phyloP scores from a whole-genome alignment of 2,797 vertebrate genomes.

The Anas bernieri region DNA sequence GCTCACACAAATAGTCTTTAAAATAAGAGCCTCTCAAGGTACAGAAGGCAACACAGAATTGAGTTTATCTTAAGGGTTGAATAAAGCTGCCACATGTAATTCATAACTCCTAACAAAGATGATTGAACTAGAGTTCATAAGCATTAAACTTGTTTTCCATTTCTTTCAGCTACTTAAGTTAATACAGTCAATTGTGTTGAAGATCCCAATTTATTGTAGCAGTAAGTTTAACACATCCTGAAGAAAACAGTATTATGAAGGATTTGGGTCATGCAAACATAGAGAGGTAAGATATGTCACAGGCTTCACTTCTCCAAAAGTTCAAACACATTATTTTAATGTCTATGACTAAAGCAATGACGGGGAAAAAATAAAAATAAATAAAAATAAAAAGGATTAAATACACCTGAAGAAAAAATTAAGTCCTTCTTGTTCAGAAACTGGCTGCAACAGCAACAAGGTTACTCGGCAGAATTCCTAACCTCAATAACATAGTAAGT shows the following conservation, averaged over 20 bases:
- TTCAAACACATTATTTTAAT: neutral
- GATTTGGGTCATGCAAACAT: neutral
- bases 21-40: neutral
- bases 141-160: neutral
- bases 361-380: too few species aligned
- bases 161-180: neutral
- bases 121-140: neutral
- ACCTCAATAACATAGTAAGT: neutral
- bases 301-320: neutral
- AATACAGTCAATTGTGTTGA: neutral
- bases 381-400: neutral
- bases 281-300: neutral
- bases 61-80: neutral
- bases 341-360: neutral
- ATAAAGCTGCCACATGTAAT: neutral
- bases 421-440: neutral
- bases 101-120: neutral
- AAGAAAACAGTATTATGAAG: conserved; percentile 14
- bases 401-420: neutral
- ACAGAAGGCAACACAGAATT: neutral
- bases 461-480: neutral
- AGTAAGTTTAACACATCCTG: neutral
- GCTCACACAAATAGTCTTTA: neutral
- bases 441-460: neutral
- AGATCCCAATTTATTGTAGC: neutral